Evolutionary conservation across 1,140 invertebrate genomes (phyloP), one percentile per base, ranked within the genome.

Genomic region (Lepidurus couesii): DNA sequence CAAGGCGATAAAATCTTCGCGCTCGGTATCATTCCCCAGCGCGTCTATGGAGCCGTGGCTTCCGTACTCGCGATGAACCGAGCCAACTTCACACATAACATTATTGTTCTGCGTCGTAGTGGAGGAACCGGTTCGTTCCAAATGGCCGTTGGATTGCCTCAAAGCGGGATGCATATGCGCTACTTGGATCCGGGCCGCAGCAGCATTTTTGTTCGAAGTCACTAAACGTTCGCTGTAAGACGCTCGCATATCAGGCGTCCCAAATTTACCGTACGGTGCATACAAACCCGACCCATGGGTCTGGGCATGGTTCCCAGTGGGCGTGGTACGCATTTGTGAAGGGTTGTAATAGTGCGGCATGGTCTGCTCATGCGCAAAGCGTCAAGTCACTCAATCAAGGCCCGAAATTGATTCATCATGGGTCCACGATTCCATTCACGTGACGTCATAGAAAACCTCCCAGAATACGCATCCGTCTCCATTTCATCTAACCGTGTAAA

Each of bases 1-100:
- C 91, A 95, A 92, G 8, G 90, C 91, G 84, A 92, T 92, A 83
- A 93, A 91, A 80, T 90, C 90, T 76, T 92, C 91, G 44, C 88
- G 87, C n/a, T 84, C 85, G 21, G 85, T 83, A 1, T 83, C 82
- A 82, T 77, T 80, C n/a, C 79, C 53, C 45, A 82, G 73, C 77
- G 79, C 86, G 83, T 92, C 91, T 78, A 92, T 89, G 77, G 90
- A 91, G 8, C 90, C 91, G 83, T 88, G 86, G 83, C 88, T 88
- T 45, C 89, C 89, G 83, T 89, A 90, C 80, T 90, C 88, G 42
- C 89, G 83, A 34, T 87, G 83, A 47, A 87, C 80, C 16, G 80
- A 21, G 21, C 80, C 24, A 21, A 34, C 90, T 77, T 92, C 91
- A 45, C 88, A 86, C 21, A 84, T 85, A 21, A 85, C 83, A 1